phyloP scores from a whole-genome alignment of 2,888 invertebrate species.

The Cheilosia vernalis region DNA sequence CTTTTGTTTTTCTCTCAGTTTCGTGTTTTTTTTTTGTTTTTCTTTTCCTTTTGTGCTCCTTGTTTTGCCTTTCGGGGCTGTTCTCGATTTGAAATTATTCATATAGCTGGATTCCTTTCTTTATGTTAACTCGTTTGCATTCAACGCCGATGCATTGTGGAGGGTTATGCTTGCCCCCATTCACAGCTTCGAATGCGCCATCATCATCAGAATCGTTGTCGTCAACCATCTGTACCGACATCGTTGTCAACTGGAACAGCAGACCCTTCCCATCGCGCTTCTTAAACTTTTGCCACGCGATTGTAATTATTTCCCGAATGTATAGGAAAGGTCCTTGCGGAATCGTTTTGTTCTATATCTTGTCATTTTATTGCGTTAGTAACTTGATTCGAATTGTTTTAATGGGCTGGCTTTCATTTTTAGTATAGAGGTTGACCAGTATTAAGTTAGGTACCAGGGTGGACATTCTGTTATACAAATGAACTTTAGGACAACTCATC shows the following conservation, averaged over 20 bases:
- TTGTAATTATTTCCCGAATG: constrained; percentile 52
- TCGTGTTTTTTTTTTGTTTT: not conserved
- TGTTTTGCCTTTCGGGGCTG: constrained; percentile 65
- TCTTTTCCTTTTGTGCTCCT: constrained; percentile 19
- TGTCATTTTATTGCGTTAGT: not conserved
- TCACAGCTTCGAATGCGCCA: constrained; percentile 65
- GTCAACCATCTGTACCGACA: constrained; percentile 16
- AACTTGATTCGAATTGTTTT: not conserved
- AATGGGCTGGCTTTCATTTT: not conserved
- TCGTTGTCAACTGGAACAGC: constrained; percentile 56
- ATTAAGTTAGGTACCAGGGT: too few species aligned
- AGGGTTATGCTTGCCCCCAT: constrained; percentile 38
- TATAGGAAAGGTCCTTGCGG: constrained; percentile 38
- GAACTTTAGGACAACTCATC: too few species aligned
- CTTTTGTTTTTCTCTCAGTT: constrained; percentile 32
- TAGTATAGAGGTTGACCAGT: too few species aligned
- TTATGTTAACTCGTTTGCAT: constrained; percentile 62
- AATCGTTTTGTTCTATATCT: constrained; percentile 11
- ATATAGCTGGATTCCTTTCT: constrained; percentile 49
- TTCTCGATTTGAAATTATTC: constrained; percentile 71
- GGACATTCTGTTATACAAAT: too few species aligned
- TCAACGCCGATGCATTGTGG: constrained; percentile 67
- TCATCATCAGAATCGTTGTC: constrained; percentile 41
- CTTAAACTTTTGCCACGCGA: constrained; percentile 30
- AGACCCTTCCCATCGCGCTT: constrained; percentile 20